Evolutionary conservation across 2,113 vertebrate genomes (phyloP).

Genomic region (Chaetodon trifascialis): DNA sequence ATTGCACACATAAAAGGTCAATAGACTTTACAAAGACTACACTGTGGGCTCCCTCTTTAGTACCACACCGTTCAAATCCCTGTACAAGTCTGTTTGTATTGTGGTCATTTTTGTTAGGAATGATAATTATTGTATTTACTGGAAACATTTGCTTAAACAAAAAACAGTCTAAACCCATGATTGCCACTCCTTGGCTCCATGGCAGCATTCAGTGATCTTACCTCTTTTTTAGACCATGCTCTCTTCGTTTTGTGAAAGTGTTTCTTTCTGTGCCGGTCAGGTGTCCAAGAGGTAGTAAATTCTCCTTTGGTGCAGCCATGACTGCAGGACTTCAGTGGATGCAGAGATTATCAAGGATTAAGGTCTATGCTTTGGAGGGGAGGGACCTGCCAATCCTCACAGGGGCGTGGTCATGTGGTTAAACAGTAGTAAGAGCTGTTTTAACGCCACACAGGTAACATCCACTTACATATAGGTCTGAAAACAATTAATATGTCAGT

Average conservation of each 20-base stretch:
- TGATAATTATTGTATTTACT: not conserved
- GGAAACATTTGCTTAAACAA: not conserved
- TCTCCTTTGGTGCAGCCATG: slow-evolving; percentile 64
- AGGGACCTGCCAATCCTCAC: slow-evolving; percentile 38
- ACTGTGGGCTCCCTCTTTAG: not conserved
- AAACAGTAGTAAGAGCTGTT: not conserved
- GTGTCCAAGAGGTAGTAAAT: slow-evolving; percentile 55
- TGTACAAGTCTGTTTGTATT: not conserved
- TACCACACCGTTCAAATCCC: not conserved
- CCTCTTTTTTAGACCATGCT: slow-evolving; percentile 52
- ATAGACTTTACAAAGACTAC: not conserved
- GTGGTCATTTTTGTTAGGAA: not conserved
- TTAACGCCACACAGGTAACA: not conserved
- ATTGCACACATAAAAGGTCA: not conserved
- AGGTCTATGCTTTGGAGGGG: slow-evolving; percentile 47
- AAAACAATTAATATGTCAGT: not conserved
- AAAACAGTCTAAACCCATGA: not conserved
- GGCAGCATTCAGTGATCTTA: slow-evolving; percentile 46
- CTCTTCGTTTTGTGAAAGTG: slow-evolving; percentile 49
- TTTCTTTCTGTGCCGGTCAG: slow-evolving; percentile 25
- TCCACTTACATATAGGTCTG: not conserved
- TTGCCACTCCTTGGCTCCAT: too few relatives aligned
- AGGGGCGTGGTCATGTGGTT: not conserved
- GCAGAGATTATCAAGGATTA: slow-evolving; percentile 83
- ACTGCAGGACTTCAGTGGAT: slow-evolving; percentile 42